Base-by-base conservation (phyloP, 2,113 vertebrate species). In the Phalacrocorax pelagicus region DNA sequence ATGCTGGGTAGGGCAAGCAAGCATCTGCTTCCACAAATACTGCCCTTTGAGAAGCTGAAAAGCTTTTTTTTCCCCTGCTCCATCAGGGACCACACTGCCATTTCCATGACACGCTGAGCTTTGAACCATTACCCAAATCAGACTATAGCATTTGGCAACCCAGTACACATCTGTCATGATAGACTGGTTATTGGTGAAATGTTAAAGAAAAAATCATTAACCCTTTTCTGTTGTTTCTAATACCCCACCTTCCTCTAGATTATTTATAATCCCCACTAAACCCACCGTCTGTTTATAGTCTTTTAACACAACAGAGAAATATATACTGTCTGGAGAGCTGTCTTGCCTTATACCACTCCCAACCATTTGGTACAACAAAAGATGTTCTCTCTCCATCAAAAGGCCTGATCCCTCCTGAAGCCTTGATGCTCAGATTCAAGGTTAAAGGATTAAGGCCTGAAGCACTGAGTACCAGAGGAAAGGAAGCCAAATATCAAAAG, bases 391-490 rank as follows among this genome's bases (percentile, higher is more conserved):
- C 94, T 94, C 70, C 62, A 97, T 96, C 93, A 96, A 94, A 96
- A 61, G 87, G 57, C 66, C 54, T 79, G 81, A 97, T 95, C 94
- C 70, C 90, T 94, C 62, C 67, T 77, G 93, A 96, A 97, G 88
- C 88, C 87, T 44, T 27, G 87, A 95, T 71, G 75, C 79, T 97
- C 40, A 54, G 80, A 96, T 90, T 97, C 96, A 97, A 97, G 97
- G 97, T 97, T 97, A 97, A 97, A 96, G 83, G 93, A 98, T 97
- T 98, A 97, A 97, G 85, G 95, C 74, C 97, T 79, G 75, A 90
- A 97, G 94, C 72, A 82, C 36, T 82, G 77, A 94, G 79, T 92
- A 96, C 73, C 88, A 93, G 96, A 97, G 88, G 84, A 97, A 96
- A 98, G 96, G 92, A 97, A 92, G 93, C 71, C 94, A 97, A 96